Evolutionary conservation across 2,113 vertebrate species (phyloP).

Genomic region (Salvelinus alpinus): DNA sequence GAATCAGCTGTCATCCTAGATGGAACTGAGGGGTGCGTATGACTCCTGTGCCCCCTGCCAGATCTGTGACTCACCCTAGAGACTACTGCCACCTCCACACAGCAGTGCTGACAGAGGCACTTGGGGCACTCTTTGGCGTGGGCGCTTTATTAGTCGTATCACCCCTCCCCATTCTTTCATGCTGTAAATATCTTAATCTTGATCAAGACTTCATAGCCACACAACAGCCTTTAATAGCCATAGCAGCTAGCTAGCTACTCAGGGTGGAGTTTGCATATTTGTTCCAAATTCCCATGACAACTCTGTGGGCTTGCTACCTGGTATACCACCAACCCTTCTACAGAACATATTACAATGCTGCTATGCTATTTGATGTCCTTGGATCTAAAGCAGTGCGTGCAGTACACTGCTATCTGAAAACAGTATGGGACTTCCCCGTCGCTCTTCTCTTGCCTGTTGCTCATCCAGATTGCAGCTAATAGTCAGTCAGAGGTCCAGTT

Average conservation of each 20-base stretch:
- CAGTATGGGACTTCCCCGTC: neutral
- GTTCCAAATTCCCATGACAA: too few relatives aligned
- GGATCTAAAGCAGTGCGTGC: too few relatives aligned
- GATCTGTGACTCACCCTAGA: neutral
- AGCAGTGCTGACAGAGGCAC: neutral
- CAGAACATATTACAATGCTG: neutral
- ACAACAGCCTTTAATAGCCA: neutral
- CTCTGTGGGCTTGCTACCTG: neutral
- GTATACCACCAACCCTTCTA: neutral
- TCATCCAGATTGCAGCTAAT: conserved; percentile 23
- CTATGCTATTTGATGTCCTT: neutral
- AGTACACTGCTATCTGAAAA: too few relatives aligned
- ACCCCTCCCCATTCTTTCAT: neutral
- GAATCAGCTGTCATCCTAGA: neutral
- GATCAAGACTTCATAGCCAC: neutral
- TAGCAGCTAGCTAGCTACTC: neutral
- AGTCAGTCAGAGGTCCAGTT: conserved; percentile 19
- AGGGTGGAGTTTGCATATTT: too few relatives aligned
- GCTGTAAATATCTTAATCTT: neutral
- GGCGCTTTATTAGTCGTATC: neutral
- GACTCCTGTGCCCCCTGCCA: neutral
- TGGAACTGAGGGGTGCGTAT: neutral
- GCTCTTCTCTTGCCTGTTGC: too few relatives aligned
- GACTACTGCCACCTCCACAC: neutral
- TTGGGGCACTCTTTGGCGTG: neutral